Conservation (phyloP, 2,113 vertebrate species). For the Paracyprichromis sp. region DNA sequence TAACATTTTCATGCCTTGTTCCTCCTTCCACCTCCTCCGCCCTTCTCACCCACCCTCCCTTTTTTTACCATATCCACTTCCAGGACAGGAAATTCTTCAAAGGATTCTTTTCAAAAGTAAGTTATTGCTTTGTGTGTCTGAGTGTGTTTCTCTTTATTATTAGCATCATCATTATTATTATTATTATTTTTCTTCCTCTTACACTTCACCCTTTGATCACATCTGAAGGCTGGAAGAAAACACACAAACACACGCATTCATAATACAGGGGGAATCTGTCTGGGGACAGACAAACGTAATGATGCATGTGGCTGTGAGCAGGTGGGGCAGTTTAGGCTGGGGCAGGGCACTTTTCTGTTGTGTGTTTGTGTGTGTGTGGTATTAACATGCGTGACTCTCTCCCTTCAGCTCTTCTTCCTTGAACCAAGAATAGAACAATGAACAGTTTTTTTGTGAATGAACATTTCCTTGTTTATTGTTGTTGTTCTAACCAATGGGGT, state of each 20-base stretch:
- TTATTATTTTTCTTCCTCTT: not conserved
- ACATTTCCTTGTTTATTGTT: not conserved
- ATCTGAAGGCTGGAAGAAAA: conserved; percentile 18
- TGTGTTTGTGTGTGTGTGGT: not conserved
- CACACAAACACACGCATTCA: not conserved
- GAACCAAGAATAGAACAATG: conserved; percentile 24
- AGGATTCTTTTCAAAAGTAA: conserved; percentile 99
- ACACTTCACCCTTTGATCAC: conserved; percentile 57
- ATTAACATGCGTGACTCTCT: conserved; percentile 42
- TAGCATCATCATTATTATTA: not conserved
- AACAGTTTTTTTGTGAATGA: conserved; percentile 28
- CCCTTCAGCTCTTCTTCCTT: conserved; percentile 20
- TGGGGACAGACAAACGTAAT: not conserved
- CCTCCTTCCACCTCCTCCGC: conserved; percentile 64
- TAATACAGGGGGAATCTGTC: not conserved
- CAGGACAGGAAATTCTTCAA: conserved; percentile 99
- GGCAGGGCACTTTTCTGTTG: conserved; percentile 21
- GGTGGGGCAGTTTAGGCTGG: conserved; percentile 10
- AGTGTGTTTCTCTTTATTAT: conserved; percentile 30
- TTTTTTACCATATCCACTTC: conserved; percentile 68
- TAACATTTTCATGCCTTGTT: conserved; percentile 97
- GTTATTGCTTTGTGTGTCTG: conserved; percentile 75
- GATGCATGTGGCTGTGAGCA: conserved; percentile 45
- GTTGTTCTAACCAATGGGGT: conserved; percentile 14
- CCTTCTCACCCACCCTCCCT: conserved; percentile 62